Percentiles rank a stretch among this genome's conserved stretches.
phyloP scores from a whole-genome alignment of 2,888 invertebrate species.

The Polietes domitor region DNA sequence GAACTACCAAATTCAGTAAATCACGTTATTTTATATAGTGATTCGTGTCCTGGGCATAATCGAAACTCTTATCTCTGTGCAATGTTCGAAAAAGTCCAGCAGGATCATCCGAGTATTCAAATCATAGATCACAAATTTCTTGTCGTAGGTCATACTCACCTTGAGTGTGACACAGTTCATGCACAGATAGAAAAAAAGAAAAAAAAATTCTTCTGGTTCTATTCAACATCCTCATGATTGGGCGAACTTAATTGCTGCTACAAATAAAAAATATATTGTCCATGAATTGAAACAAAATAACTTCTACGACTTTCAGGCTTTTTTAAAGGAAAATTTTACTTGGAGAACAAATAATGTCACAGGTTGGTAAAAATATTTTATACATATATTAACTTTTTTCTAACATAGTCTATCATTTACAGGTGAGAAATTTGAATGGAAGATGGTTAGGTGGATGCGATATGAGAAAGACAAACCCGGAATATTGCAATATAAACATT shows the following conservation, averaged over 20 bases:
- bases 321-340: too few species aligned
- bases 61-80: constrained; percentile 38
- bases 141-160: constrained; percentile 62
- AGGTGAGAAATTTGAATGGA: too few species aligned
- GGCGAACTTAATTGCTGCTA: constrained; percentile 61
- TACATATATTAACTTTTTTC: background rate
- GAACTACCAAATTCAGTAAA: too few species aligned
- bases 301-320: too few species aligned
- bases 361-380: background rate
- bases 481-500: background rate
- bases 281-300: constrained; percentile 46
- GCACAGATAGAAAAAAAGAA: constrained; percentile 63
- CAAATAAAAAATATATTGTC: constrained; percentile 55
- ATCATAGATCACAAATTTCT: constrained; percentile 64
- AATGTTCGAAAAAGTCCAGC: constrained; percentile 49
- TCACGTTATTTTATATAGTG: too few species aligned
- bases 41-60: too few species aligned
- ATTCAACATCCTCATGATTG: constrained; percentile 61
- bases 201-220: constrained; percentile 51
- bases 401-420: background rate
- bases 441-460: too few species aligned
- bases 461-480: background rate
- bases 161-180: constrained; percentile 64
- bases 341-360: constrained; percentile 25
- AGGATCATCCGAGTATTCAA: constrained; percentile 56